Evolutionary conservation across 2,888 invertebrate species (phyloP).

Genomic region (Diloba caeruleocephala): DNA sequence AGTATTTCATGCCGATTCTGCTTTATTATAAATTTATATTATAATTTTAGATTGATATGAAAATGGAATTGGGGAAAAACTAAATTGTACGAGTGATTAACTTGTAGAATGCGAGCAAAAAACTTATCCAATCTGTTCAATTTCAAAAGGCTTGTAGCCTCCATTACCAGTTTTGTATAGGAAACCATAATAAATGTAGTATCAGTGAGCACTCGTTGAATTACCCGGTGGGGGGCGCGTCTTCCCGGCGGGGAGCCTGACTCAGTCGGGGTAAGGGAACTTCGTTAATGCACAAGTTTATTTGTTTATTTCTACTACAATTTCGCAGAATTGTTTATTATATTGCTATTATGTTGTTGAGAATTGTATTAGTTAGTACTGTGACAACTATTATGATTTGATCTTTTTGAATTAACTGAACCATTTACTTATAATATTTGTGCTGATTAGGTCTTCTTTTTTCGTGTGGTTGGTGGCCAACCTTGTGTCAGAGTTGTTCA

Average conservation of each 20-base stretch:
- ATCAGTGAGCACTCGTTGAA: conserved; percentile 43
- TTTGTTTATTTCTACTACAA: conserved; percentile 45
- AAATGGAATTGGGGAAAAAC: conserved; percentile 12
- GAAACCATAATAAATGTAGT: conserved; percentile 48
- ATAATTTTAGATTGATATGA: conserved; percentile 8
- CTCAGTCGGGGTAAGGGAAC: conserved; percentile 69
- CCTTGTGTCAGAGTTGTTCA: no score
- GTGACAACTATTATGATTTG: conserved; percentile 7
- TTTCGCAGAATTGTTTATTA: conserved; percentile 43
- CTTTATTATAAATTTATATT: not conserved
- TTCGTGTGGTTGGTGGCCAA: no score
- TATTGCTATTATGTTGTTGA: conserved; percentile 19
- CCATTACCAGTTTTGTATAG: conserved; percentile 38
- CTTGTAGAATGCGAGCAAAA: conserved; percentile 13
- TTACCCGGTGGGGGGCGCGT: conserved; percentile 55
- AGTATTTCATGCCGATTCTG: conserved; percentile 9
- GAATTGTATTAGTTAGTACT: no score
- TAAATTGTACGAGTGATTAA: conserved; percentile 21
- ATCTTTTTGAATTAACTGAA: no score
- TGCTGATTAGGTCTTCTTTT: no score
- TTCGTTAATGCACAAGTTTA: conserved; percentile 73
- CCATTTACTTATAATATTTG: no score
- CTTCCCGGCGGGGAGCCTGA: conserved; percentile 57
- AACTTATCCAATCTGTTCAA: conserved; percentile 33
- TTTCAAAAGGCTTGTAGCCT: conserved; percentile 32